These are phyloP conservation scores for Drosophila kanapiae DNA, from an alignment of 1,140 invertebrate species.

Conservation along the genomic window DNA sequence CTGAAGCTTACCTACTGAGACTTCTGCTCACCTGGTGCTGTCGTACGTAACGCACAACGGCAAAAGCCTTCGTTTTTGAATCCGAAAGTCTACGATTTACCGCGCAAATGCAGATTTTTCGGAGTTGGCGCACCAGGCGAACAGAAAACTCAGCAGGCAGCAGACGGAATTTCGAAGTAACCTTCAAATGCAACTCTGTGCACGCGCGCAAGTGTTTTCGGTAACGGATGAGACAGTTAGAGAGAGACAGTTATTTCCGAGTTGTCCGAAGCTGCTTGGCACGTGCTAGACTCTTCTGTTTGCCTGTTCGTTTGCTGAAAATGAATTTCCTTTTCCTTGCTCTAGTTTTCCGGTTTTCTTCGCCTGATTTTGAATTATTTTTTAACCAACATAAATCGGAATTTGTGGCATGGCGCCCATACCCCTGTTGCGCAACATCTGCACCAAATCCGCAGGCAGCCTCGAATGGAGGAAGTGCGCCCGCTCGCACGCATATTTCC, in stretches of 20 bases:
- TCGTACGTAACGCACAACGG: not conserved
- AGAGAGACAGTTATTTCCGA: no score
- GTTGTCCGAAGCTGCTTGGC: no score
- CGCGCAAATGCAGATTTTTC: not conserved
- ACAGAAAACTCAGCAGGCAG: not conserved
- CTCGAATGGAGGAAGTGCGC: constrained; percentile 19
- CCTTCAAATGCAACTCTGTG: no score
- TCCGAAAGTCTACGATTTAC: not conserved
- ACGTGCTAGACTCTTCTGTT: not conserved
- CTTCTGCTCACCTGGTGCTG: not conserved
- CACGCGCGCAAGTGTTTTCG: no score
- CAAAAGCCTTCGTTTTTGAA: not conserved
- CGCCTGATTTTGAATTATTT: constrained; percentile 6
- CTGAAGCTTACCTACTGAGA: no score
- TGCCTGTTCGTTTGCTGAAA: not conserved
- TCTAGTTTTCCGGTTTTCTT: not conserved
- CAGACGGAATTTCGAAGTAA: no score
- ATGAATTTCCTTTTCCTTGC: not conserved
- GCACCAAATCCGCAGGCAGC: constrained; percentile 2
- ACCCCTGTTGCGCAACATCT: constrained; percentile 24
- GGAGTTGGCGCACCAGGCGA: not conserved
- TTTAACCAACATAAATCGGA: constrained; percentile 34
- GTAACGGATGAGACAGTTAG: no score
- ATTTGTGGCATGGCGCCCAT: constrained; percentile 15
- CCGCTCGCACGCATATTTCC: constrained; percentile 5